Percentiles rank a stretch among this genome's conserved stretches.
Conservation (phyloP, 2,888 invertebrate species). For the Drepanosiphum platanoidis region DNA sequence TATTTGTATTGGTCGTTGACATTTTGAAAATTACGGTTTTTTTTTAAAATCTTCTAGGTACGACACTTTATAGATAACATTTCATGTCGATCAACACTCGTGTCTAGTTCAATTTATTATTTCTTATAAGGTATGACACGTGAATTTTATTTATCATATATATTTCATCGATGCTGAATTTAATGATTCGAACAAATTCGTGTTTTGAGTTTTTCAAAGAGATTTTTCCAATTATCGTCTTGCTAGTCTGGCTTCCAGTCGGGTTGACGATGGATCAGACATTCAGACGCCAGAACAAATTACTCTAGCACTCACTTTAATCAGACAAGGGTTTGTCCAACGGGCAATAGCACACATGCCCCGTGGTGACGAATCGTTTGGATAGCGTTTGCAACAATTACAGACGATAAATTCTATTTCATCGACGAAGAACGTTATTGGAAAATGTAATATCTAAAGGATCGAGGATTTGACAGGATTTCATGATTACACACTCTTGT, state of each 20-base stretch:
- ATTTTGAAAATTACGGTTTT: background rate
- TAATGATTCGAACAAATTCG: background rate
- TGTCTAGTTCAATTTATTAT: background rate
- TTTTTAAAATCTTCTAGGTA: background rate
- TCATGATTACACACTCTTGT: constrained; percentile 11
- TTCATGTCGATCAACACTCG: background rate
- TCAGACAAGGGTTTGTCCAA: background rate
- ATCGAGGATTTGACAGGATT: background rate
- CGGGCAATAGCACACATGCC: background rate
- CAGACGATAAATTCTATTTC: constrained; percentile 1
- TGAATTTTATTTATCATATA: background rate
- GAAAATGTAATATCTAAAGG: constrained; percentile 21
- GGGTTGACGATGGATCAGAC: constrained; percentile 22
- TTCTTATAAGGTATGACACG: background rate
- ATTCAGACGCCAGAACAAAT: constrained; percentile 40
- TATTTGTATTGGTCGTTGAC: background rate
- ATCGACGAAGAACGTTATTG: constrained; percentile 14
- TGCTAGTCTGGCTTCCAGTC: constrained; percentile 19
- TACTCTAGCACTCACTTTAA: constrained; percentile 29
- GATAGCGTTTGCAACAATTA: constrained; percentile 20
- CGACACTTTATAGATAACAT: background rate
- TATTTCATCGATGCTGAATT: background rate
- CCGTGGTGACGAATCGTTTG: constrained; percentile 12
- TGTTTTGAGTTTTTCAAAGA: background rate
- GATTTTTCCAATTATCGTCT: background rate